These are phyloP conservation scores for Flabesymbios commensalis DNA, from an alignment of 2,888 invertebrate species.

Conservation along the genomic window DNA sequence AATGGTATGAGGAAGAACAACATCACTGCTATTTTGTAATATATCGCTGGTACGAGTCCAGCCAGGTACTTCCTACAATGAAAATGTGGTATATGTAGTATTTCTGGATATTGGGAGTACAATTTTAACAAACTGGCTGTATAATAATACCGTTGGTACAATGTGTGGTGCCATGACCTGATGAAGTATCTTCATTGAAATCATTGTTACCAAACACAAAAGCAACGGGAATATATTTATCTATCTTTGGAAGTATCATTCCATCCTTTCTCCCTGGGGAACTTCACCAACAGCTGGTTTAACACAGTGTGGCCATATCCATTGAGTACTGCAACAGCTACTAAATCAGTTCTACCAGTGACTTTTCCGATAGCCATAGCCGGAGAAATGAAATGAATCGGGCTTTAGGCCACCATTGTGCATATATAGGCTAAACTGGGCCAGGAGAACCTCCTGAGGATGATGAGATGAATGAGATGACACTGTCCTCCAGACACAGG, in stretches of 20 bases:
- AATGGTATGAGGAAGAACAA: not conserved
- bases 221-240: not conserved
- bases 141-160: slow-evolving; percentile 1
- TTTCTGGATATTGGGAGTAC: not conserved
- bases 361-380: not conserved
- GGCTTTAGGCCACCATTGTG: too few relatives aligned
- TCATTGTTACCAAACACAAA: slow-evolving; percentile 3
- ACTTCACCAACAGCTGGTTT: not conserved
- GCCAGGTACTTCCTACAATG: too few relatives aligned
- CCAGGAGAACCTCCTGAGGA: too few relatives aligned
- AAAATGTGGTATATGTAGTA: too few relatives aligned
- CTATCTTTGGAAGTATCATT: not conserved
- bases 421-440: too few relatives aligned
- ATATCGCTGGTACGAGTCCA: not conserved
- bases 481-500: too few relatives aligned
- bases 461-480: too few relatives aligned
- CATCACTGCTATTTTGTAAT: not conserved
- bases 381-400: too few relatives aligned
- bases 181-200: not conserved
- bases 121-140: slow-evolving; percentile 20
- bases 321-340: not conserved
- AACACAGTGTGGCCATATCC: slow-evolving; percentile 1
- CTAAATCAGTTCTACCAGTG: not conserved
- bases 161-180: not conserved
- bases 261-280: not conserved